These are phyloP conservation scores for Galleria mellonella DNA, from an alignment of 1,140 invertebrate genomes.

Conservation along the genomic window DNA sequence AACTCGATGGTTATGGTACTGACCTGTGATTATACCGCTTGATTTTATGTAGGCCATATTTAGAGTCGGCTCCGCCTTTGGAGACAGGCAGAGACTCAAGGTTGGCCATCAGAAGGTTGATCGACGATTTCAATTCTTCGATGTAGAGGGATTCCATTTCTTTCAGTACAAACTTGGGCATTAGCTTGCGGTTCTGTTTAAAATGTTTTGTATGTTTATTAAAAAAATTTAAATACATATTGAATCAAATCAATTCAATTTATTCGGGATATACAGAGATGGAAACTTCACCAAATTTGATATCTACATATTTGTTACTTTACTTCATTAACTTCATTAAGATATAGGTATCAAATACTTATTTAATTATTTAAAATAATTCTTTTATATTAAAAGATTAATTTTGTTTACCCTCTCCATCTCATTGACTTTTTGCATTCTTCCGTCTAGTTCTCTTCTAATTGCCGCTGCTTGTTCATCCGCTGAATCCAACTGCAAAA, in stretches of 20 bases:
- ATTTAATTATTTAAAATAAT: no score
- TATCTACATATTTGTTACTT: no score
- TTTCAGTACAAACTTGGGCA: constrained; percentile 99
- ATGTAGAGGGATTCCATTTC: constrained; percentile 99
- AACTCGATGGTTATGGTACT: constrained; percentile 18
- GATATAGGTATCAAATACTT: no score
- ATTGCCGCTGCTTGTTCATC: constrained; percentile 99
- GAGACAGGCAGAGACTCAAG: constrained; percentile 98
- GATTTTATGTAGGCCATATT: constrained; percentile 95
- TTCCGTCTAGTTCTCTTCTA: constrained; percentile 96
- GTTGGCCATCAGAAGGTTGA: constrained; percentile 99
- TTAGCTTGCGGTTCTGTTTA: constrained; percentile 93
- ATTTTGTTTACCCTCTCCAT: constrained; percentile 90
- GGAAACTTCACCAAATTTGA: no score
- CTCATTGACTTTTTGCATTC: constrained; percentile 96
- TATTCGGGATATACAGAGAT: no score
- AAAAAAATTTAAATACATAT: no score
- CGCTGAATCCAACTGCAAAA: constrained; percentile 92
- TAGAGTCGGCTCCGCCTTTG: constrained; percentile 97
- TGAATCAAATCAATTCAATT: no score
- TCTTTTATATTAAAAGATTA: background rate
- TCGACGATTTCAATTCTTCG: constrained; percentile 97
- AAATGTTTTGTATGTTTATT: no score
- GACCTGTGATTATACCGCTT: constrained; percentile 98
- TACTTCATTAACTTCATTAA: no score